Base-by-base conservation (phyloP, 2,113 vertebrate species). In the Oncorhynchus keta region DNA sequence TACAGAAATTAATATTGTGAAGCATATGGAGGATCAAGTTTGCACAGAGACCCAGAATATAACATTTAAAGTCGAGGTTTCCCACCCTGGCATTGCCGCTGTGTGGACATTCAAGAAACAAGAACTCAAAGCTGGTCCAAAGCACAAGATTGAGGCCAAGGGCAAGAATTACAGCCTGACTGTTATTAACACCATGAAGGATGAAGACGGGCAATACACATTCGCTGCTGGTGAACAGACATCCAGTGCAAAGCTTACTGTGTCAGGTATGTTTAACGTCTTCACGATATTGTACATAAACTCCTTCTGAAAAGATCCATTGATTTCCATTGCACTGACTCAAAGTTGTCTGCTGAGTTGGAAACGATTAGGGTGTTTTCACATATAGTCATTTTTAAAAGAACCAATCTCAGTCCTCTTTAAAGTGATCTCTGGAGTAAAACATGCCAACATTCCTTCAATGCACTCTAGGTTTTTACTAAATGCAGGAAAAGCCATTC, bases 11-110 rank as follows among this genome's bases (percentile, higher is more conserved):
- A 83, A 92, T 76, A 98, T 99, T 65, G 89, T 98, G 84, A 95
- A 93, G 93, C 95, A 96, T 81, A 96, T 99, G 92, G 93, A 87
- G 83, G 95, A 99, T 86, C 93, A 92, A 82, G 96, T 96, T 13
- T 99, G 97, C 87, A 97, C 97, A 5, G 98, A 99, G 92, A 99
- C 97, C 30, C 96, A 99, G 89, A 98, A 98, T 49, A 95, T 99
- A 18, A 95, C 93, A 26, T 95, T 98, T 39, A 93, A 95, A 12
- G 97, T 97, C 0, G 96, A 99, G 76, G 92, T 99, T 35, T 97
- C 97, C 73, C 97, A 99, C 83, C 80, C 95, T 70, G 95, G 96
- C 11, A 96, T 99, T 68, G 97, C 98, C 89, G 95, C 96, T 9
- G 68, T 95, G 24, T 99, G 98, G 98, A 94, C 95, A 62, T 96